Conservation (phyloP, 2,113 vertebrate species). For the Neotragus pygmaeus region DNA sequence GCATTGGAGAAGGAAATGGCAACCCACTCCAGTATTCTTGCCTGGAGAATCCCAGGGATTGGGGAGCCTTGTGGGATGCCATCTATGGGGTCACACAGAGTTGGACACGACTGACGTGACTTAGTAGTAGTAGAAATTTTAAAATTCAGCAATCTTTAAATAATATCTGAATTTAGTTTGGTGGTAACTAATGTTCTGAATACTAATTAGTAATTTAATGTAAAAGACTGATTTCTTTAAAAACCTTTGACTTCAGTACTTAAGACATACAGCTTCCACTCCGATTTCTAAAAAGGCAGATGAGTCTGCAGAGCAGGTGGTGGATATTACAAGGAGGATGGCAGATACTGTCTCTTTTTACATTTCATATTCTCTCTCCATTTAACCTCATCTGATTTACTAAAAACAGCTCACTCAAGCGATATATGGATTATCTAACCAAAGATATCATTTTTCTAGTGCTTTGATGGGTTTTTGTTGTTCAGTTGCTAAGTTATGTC, state of each 20-base stretch:
- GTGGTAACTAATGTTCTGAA: not conserved
- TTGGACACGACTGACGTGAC: too few relatives aligned
- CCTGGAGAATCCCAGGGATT: too few relatives aligned
- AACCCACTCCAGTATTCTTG: too few relatives aligned
- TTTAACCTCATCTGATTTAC: not conserved
- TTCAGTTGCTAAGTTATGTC: not conserved
- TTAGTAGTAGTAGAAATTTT: too few relatives aligned
- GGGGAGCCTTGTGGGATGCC: too few relatives aligned
- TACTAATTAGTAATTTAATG: not conserved
- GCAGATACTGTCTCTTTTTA: not conserved
- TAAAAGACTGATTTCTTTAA: not conserved
- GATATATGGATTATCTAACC: not conserved
- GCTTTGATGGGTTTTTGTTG: not conserved
- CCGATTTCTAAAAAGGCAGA: not conserved
- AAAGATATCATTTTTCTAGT: not conserved
- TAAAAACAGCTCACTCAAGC: not conserved
- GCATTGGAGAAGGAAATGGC: too few relatives aligned
- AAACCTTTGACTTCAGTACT: not conserved
- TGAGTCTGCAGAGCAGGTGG: not conserved
- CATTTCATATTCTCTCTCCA: not conserved
- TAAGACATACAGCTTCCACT: not conserved
- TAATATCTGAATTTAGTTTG: not conserved
- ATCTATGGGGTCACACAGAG: too few relatives aligned
- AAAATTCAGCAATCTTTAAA: not conserved
- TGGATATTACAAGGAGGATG: not conserved